A percentile compares a stretch with the other conserved stretches of the same genome.
These are phyloP conservation scores for Noctuana brunneofusca DNA, from an alignment of 2,888 invertebrate genomes.

Conservation along the genomic window DNA sequence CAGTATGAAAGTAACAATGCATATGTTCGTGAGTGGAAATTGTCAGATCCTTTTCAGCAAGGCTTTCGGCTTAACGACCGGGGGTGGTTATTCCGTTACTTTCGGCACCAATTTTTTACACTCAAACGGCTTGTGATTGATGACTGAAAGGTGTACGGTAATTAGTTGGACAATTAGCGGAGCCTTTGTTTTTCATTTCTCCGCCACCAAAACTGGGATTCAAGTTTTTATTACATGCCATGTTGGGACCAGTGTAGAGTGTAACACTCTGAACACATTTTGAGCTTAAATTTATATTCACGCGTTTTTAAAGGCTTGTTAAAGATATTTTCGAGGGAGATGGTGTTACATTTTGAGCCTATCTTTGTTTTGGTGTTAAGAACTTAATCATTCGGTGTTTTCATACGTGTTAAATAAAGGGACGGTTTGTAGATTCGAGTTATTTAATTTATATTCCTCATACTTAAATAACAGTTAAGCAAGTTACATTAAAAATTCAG, in stretches of 20 bases:
- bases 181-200: conserved; percentile 35
- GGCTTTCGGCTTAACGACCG: conserved; percentile 45
- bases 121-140: conserved; percentile 59
- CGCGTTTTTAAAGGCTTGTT: conserved; percentile 11
- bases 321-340: conserved; percentile 11
- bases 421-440: no score
- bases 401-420: not conserved
- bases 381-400: not conserved
- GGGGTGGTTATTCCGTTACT: conserved; percentile 45
- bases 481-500: no score
- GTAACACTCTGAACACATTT: not conserved
- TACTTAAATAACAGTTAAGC: no score
- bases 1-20: conserved; percentile 2
- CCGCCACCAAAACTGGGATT: conserved; percentile 25
- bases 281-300: conserved; percentile 15
- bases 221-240: conserved; percentile 19
- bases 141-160: conserved; percentile 61
- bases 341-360: conserved; percentile 5
- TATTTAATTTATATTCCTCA: no score
- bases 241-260: conserved; percentile 4
- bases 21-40: not conserved
- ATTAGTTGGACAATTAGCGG: conserved; percentile 63
- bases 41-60: conserved; percentile 4
- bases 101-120: conserved; percentile 51
- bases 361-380: not conserved